Conservation (phyloP, 2,113 vertebrate genomes). For the Vidua chalybeata region DNA sequence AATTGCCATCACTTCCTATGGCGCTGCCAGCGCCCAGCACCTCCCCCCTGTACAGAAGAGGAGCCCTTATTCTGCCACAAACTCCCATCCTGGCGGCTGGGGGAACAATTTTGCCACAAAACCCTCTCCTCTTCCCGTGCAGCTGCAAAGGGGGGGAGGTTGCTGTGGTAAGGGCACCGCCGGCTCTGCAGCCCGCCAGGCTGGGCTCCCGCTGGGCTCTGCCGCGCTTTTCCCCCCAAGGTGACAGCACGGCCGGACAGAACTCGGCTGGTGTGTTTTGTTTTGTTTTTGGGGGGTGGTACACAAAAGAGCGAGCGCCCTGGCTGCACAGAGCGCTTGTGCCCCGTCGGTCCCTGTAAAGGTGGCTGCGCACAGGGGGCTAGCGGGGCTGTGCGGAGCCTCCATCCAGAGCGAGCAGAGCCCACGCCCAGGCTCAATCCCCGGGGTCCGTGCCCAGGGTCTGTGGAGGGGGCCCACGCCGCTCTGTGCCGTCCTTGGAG, state of each 20-base stretch:
- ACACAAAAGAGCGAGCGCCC: no score
- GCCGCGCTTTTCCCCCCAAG: not conserved
- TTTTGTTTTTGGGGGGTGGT: no score
- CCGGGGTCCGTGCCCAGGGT: not conserved
- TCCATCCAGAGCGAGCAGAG: not conserved
- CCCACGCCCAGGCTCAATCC: not conserved
- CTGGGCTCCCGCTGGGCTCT: not conserved
- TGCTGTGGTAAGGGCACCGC: not conserved
- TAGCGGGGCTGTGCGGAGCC: not conserved
- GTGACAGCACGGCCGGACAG: not conserved
- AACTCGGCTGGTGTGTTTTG: not conserved
- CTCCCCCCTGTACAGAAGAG: not conserved
- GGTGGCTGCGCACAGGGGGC: no score
- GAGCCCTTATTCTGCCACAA: fast-evolving
- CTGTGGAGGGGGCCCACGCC: fast-evolving
- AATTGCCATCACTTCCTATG: not conserved
- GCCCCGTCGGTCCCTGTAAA: not conserved
- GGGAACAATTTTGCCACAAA: not conserved
- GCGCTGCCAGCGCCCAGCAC: not conserved
- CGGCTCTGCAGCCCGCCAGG: not conserved
- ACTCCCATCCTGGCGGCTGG: not conserved
- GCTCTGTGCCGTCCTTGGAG: not conserved
- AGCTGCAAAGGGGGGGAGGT: not conserved
- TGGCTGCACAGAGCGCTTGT: no score
- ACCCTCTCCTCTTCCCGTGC: no score